Percentiles rank a stretch among this genome's conserved stretches.
These are phyloP conservation scores for Misgurnus anguillicaudatus DNA, from an alignment of 2,113 vertebrate species.

Conservation along the genomic window DNA sequence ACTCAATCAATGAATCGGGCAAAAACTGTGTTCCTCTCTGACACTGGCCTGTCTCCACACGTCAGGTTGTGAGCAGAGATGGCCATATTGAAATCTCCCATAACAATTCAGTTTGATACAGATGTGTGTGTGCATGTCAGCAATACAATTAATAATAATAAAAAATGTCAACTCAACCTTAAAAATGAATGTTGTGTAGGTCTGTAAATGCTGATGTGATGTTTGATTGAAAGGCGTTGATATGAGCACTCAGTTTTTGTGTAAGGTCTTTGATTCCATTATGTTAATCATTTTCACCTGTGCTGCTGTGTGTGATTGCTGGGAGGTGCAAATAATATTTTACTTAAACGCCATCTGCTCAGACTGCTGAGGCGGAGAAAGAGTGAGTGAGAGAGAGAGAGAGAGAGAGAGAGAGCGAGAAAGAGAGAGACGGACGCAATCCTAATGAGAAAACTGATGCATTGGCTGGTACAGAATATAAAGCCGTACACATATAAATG, in stretches of 20 bases:
- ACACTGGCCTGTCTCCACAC: background rate
- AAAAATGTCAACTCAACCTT: background rate
- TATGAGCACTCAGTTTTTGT: slow-evolving; percentile 48
- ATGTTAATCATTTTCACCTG: slow-evolving; percentile 63
- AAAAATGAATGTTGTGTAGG: no score
- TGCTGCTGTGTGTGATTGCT: slow-evolving; percentile 36
- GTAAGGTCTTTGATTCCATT: slow-evolving; percentile 59
- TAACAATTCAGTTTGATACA: background rate
- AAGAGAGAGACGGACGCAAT: background rate
- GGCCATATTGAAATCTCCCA: background rate
- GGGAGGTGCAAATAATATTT: slow-evolving; percentile 74
- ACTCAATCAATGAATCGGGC: background rate
- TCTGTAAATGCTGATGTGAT: background rate
- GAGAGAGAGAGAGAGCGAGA: slow-evolving; percentile 53
- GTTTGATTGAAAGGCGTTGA: background rate
- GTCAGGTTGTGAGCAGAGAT: background rate
- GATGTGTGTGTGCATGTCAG: background rate
- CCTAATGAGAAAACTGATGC: slow-evolving; percentile 1
- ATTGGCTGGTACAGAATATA: no score
- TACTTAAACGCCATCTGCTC: slow-evolving; percentile 76
- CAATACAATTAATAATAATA: background rate
- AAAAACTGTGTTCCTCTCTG: background rate
- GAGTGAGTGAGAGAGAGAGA: slow-evolving; percentile 53
- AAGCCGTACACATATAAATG: background rate
- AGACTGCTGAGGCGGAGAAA: slow-evolving; percentile 53